A percentile compares a stretch with the other conserved stretches of the same genome.
Evolutionary conservation across 2,113 vertebrate species (phyloP).

Genomic region (Choloepus hoffmanni): DNA sequence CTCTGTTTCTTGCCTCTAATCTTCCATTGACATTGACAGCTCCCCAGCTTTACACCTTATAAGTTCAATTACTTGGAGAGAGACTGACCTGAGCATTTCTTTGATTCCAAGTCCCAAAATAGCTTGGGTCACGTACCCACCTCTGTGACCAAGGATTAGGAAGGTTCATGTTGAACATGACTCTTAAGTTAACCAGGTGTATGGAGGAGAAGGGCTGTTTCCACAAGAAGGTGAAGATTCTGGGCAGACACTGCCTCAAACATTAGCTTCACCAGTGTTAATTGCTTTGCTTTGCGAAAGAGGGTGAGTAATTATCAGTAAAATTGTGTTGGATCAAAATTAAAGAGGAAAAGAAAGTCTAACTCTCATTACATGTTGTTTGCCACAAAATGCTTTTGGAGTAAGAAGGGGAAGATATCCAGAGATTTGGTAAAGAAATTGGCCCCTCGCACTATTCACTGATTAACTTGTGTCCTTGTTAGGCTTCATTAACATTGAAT

Average conservation of each 20-base stretch:
- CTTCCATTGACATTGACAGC: background rate
- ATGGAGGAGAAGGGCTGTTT: background rate
- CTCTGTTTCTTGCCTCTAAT: background rate
- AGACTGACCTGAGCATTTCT: background rate
- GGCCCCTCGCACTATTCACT: background rate
- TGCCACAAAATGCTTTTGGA: background rate
- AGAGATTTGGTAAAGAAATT: background rate
- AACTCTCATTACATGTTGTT: background rate
- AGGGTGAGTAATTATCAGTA: background rate
- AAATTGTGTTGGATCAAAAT: background rate
- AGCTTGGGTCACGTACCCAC: background rate
- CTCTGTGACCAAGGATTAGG: background rate
- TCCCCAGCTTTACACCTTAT: background rate
- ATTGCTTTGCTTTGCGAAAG: background rate
- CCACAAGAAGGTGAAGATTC: background rate
- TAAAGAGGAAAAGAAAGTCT: background rate
- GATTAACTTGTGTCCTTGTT: background rate
- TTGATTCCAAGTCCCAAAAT: background rate
- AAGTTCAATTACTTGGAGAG: background rate
- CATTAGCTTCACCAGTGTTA: background rate
- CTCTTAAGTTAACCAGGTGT: background rate
- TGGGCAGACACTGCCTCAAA: background rate
- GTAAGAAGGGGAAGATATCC: background rate
- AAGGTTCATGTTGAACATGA: background rate
- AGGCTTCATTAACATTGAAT: background rate